These are phyloP conservation scores for Cetonia aurata DNA, from an alignment of 2,888 invertebrate species.

Conservation along the genomic window DNA sequence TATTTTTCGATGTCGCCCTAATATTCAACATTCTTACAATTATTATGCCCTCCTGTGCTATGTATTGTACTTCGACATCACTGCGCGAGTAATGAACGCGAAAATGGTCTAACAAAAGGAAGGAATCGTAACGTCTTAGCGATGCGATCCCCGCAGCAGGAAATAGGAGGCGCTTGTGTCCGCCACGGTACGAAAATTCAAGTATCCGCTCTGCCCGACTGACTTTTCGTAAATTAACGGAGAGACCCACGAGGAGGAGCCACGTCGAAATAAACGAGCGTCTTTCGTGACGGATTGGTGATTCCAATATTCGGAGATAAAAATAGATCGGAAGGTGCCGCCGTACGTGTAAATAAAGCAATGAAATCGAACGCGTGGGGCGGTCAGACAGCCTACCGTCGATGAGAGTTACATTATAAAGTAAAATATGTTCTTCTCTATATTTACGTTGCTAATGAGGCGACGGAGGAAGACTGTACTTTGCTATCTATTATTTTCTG, in stretches of 20 bases:
- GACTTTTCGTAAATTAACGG: constrained; percentile 38
- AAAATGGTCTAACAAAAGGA: constrained; percentile 15
- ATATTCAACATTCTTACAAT: neutral
- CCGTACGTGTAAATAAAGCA: constrained; percentile 25
- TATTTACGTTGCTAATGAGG: constrained; percentile 27
- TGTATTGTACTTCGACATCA: constrained; percentile 6
- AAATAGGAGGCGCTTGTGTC: constrained; percentile 36
- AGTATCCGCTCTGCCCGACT: constrained; percentile 14
- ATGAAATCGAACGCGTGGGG: constrained; percentile 25
- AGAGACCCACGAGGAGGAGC: constrained; percentile 31
- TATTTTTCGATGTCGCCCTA: neutral
- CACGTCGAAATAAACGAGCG: constrained; percentile 31
- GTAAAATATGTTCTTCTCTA: constrained; percentile 15
- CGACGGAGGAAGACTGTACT: neutral
- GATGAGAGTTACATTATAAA: constrained; percentile 19
- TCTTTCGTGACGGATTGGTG: constrained; percentile 40
- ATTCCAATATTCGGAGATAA: constrained; percentile 35
- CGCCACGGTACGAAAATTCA: constrained; percentile 29
- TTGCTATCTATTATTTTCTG: constrained; percentile 13
- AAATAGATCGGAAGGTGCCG: constrained; percentile 19
- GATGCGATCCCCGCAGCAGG: constrained; percentile 18
- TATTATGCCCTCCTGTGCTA: neutral
- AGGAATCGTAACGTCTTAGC: constrained; percentile 24
- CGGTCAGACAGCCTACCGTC: constrained; percentile 23
- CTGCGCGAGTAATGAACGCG: constrained; percentile 18